Percentiles rank a stretch among this genome's conserved stretches.
phyloP scores from a whole-genome alignment of 2,888 invertebrate species.

The Lasioglossum marginatum region DNA sequence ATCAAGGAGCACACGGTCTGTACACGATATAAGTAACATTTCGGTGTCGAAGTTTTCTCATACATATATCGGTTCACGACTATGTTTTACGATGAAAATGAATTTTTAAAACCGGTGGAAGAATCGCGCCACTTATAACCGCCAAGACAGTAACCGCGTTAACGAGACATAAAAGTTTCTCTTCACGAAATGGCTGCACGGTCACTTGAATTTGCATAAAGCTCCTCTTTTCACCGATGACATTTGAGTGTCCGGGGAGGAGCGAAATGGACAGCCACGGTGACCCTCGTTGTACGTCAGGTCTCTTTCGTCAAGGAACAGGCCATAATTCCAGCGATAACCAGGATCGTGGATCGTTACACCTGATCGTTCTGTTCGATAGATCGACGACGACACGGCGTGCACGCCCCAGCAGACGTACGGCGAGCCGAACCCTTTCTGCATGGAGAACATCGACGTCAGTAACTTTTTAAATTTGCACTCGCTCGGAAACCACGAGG shows the following conservation, averaged over 20 bases:
- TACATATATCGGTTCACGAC: background rate
- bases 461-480: slow-evolving; percentile 99
- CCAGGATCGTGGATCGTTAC: background rate
- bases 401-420: slow-evolving; percentile 87
- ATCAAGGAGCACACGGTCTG: background rate
- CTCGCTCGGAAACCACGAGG: slow-evolving; percentile 98
- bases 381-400: slow-evolving; percentile 96
- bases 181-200: background rate
- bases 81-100: background rate
- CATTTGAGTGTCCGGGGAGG: background rate
- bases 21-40: background rate
- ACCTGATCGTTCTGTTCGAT: slow-evolving; percentile 61
- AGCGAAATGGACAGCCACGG: background rate
- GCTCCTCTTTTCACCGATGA: background rate
- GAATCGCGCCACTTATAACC: background rate
- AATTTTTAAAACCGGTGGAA: background rate
- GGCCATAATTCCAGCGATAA: background rate
- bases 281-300: background rate
- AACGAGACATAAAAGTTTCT: background rate
- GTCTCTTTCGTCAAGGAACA: background rate
- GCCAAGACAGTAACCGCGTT: background rate
- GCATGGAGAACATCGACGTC: slow-evolving; percentile 98
- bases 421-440: slow-evolving; percentile 93
- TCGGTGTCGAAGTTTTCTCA: background rate
- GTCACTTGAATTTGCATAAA: background rate